A percentile compares a stretch with the other conserved stretches of the same genome.
Evolutionary conservation across 2,113 vertebrate genomes (phyloP).

Genomic region (Seriola quinqueradiata): DNA sequence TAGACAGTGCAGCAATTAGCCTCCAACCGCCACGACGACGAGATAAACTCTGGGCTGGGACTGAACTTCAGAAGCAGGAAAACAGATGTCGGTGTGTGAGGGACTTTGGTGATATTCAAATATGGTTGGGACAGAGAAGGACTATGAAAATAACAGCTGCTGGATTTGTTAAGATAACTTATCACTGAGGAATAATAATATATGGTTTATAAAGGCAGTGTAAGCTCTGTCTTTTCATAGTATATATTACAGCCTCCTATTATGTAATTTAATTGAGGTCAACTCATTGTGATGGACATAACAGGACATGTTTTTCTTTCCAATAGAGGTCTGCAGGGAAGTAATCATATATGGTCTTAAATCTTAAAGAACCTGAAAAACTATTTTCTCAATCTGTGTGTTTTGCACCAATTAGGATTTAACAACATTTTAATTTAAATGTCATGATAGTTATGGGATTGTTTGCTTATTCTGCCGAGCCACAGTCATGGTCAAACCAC

Average conservation of each 20-base stretch:
- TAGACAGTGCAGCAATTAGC: constrained; percentile 35
- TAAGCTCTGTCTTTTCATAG: neutral
- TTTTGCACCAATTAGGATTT: neutral
- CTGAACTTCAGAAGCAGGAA: constrained; percentile 33
- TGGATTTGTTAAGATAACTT: constrained; percentile 7
- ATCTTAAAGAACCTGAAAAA: neutral
- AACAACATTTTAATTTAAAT: neutral
- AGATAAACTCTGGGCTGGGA: constrained; percentile 43
- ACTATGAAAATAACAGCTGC: constrained; percentile 18
- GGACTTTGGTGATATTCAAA: constrained; percentile 28
- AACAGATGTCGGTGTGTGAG: constrained; percentile 17
- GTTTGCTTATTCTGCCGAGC: neutral
- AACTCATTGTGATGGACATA: neutral
- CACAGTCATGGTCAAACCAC: neutral
- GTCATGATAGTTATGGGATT: neutral
- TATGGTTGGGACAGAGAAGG: neutral
- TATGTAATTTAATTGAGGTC: neutral
- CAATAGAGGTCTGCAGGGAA: neutral
- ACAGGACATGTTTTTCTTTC: neutral
- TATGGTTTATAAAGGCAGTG: neutral
- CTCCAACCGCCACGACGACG: constrained; percentile 11
- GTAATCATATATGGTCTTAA: neutral
- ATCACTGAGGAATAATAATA: constrained; percentile 6
- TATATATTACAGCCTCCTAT: neutral
- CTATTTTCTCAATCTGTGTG: constrained; percentile 1